Evolutionary conservation across 2,113 vertebrate genomes (phyloP), one percentile per base, ranked within the genome.

Genomic region (Syngnathus scovelli): DNA sequence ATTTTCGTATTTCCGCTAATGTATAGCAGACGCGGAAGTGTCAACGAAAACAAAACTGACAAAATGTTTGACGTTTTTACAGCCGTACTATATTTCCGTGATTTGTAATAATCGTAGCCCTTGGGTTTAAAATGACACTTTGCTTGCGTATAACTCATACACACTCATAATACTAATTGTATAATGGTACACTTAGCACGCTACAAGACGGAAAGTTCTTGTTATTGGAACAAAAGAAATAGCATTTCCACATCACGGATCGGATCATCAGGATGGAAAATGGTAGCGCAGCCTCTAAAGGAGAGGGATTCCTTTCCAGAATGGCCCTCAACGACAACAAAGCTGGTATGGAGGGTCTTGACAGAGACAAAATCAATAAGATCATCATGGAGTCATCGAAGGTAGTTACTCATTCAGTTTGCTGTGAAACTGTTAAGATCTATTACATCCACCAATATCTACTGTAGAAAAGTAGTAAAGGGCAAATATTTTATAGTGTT

Each of bases 271-370:
- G 19, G 51, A 90, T 87, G 84, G 82, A 90, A 82, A 75, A 82
- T 70, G 69, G 52, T n/a, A 38, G 3, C 6, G 39, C 56, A 21
- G 38, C 68, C 46, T 68, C 68, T 23, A 84, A 66, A 77, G 87
- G 49, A 78, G 92, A 91, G 52, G 90, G 86, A 3, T 64, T 94
- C 78, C 89, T 96, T 10, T 94, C 94, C 83, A 91, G 95, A 71
- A 90, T 99, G 91, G 95, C 94, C 33, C 93, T 99, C 71, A 99
- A 99, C 83, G 96, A 98, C 84, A 98, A 99, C 89, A 99, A 99
- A 83, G 96, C 97, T 80, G 95, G 97, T 66, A 98, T 99, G 96
- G 92, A 98, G 78, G 97, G 95, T 64, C 88, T 99, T 76, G 94
- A 99, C 90, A 95, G 95, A 87, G 94, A 95, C 58, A 98, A 94